phyloP scores from a whole-genome alignment of 2,113 vertebrate species.

The Emydocephalus ijimae region DNA sequence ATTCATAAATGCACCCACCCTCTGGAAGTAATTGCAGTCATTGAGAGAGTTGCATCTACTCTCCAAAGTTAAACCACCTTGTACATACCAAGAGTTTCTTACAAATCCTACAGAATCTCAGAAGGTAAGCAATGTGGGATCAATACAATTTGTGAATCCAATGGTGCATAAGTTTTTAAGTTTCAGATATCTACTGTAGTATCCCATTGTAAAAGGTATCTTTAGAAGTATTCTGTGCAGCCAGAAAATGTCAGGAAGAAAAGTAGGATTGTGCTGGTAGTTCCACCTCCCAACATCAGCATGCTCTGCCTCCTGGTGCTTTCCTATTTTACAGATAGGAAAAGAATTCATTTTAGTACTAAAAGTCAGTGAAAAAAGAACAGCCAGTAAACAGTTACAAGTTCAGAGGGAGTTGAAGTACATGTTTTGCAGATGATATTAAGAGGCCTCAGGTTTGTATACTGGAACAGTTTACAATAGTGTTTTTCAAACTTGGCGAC shows the following conservation, averaged over 20 bases:
- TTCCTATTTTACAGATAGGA: not conserved
- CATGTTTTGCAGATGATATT: slow-evolving; percentile 33
- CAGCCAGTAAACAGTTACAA: not conserved
- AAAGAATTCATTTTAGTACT: not conserved
- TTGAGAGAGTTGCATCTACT: not conserved
- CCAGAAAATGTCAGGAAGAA: not conserved
- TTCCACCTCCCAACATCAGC: not conserved
- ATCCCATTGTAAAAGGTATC: not conserved
- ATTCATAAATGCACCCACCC: not conserved
- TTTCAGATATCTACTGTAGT: not conserved
- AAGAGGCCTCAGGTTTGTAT: slow-evolving; percentile 49
- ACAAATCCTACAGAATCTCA: not conserved
- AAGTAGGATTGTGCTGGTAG: not conserved
- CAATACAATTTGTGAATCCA: not conserved
- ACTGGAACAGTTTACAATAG: slow-evolving; percentile 55
- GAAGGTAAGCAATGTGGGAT: not conserved
- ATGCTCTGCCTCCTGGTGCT: not conserved
- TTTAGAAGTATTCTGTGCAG: not conserved
- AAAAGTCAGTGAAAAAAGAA: slow-evolving; percentile 22
- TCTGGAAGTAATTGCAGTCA: not conserved
- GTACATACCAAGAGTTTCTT: not conserved
- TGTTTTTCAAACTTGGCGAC: not conserved
- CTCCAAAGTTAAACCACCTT: not conserved
- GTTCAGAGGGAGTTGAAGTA: slow-evolving; percentile 13
- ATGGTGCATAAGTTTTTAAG: not conserved